phyloP scores from a whole-genome alignment of 2,113 vertebrate genomes.

The Thunnus thynnus region DNA sequence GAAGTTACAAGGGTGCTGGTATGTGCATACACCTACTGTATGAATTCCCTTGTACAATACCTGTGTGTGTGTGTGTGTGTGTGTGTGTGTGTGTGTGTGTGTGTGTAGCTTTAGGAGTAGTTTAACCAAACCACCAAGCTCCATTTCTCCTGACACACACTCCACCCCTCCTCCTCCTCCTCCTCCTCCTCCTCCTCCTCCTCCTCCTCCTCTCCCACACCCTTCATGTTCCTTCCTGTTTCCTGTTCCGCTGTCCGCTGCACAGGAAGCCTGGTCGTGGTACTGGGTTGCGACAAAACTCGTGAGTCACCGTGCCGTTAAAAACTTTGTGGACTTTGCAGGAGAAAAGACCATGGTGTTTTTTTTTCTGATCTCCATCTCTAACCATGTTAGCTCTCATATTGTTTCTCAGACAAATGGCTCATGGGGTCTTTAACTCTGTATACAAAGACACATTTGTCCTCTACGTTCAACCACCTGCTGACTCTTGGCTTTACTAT shows the following conservation, averaged over 20 bases:
- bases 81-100: slow-evolving; percentile 32
- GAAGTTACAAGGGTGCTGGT: too few species aligned
- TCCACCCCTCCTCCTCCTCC: slow-evolving; percentile 14
- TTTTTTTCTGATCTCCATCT: slow-evolving; percentile 53
- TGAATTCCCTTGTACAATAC: too few species aligned
- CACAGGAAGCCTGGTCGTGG: slow-evolving; percentile 75
- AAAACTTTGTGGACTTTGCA: slow-evolving; percentile 44
- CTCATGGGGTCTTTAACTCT: slow-evolving; percentile 62
- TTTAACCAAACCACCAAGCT: slow-evolving; percentile 22
- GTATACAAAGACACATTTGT: slow-evolving; percentile 75
- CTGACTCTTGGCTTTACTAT: slow-evolving; percentile 74
- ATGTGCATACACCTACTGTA: too few species aligned
- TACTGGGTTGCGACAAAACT: slow-evolving; percentile 50
- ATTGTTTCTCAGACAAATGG: slow-evolving; percentile 73
- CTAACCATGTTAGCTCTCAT: slow-evolving; percentile 30
- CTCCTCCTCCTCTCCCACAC: slow-evolving; percentile 57
- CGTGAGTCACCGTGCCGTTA: slow-evolving; percentile 64
- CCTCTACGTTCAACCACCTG: slow-evolving; percentile 67
- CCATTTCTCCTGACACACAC: not conserved
- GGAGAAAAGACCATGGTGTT: slow-evolving; percentile 35
- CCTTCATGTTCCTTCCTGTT: slow-evolving; percentile 79
- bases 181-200: slow-evolving; percentile 18
- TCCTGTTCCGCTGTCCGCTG: slow-evolving; percentile 78
- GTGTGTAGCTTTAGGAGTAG: slow-evolving; percentile 14
- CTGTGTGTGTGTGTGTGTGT: too few species aligned